A percentile compares a stretch with the other conserved stretches of the same genome.
These are phyloP conservation scores for Epiperipatus broadwayi DNA, from an alignment of 2,888 invertebrate genomes.

Conservation along the genomic window DNA sequence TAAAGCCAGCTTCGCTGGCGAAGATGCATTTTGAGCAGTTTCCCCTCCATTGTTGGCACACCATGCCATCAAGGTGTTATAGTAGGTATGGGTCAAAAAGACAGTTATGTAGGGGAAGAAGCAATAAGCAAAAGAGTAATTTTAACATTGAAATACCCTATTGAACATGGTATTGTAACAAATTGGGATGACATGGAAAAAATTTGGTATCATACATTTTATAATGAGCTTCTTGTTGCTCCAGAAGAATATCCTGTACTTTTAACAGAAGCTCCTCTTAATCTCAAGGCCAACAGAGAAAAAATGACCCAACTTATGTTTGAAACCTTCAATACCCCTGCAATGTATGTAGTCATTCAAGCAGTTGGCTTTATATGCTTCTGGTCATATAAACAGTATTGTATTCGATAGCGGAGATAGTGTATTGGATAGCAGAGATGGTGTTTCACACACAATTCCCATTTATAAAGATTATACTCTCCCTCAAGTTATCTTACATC, in stretches of 20 bases:
- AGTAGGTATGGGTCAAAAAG: constrained; percentile 33
- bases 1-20: constrained; percentile 54
- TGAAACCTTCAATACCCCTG: constrained; percentile 68
- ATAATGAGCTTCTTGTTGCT: constrained; percentile 32
- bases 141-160: constrained; percentile 30
- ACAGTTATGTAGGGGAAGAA: constrained; percentile 32
- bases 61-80: constrained; percentile 43
- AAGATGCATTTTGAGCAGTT: constrained; percentile 58
- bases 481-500: constrained; percentile 33
- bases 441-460: constrained; percentile 78
- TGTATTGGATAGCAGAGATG: constrained; percentile 80
- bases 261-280: constrained; percentile 32
- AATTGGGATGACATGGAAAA: constrained; percentile 34
- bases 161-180: constrained; percentile 31
- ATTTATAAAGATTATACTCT: constrained; percentile 56
- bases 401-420: too few relatives aligned
- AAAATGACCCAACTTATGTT: constrained; percentile 58
- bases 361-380: constrained; percentile 82
- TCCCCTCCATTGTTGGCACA: constrained; percentile 58
- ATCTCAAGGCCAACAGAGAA: constrained; percentile 34
- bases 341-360: constrained; percentile 83
- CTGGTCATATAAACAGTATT: constrained; percentile 81
- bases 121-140: constrained; percentile 33
- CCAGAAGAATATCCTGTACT: constrained; percentile 34
- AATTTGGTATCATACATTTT: constrained; percentile 35